Conservation (phyloP, 1,140 invertebrate species). For the Penaeus chinensis region DNA sequence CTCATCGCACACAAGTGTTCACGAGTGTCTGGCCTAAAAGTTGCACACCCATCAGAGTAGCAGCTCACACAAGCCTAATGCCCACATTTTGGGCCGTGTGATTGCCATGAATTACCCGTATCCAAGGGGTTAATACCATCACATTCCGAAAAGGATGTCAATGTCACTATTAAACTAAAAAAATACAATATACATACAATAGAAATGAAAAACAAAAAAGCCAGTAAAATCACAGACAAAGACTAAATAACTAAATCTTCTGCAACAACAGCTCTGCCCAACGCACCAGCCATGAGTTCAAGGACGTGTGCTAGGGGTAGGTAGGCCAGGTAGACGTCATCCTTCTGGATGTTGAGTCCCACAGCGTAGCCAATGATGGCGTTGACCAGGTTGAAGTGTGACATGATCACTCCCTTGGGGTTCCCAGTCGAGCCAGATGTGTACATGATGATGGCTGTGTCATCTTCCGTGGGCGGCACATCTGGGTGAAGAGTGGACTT, state of each 20-base stretch:
- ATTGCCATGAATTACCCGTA: no score
- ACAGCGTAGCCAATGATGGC: conserved; percentile 90
- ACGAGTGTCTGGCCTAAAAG: no score
- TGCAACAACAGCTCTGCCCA: conserved; percentile 18
- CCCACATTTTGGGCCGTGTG: no score
- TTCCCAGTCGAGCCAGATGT: conserved; percentile 92
- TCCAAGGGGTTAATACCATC: no score
- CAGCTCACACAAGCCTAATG: no score
- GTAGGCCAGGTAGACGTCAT: conserved; percentile 93
- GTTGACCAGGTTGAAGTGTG: conserved; percentile 90
- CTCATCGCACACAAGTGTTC: no score
- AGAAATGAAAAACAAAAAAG: background rate
- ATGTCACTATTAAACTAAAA: no score
- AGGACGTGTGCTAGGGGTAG: conserved; percentile 97
- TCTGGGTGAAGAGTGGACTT: conserved; percentile 21
- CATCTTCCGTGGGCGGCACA: conserved; percentile 75
- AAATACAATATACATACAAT: no score
- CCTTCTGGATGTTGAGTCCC: conserved; percentile 76
- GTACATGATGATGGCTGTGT: conserved; percentile 96
- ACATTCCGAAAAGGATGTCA: no score
- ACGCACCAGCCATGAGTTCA: conserved; percentile 81
- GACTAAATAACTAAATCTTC: background rate
- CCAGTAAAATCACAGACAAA: background rate
- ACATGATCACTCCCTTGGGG: conserved; percentile 73
- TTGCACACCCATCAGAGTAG: no score